Percentiles rank a stretch among this genome's conserved stretches.
Evolutionary conservation across 2,113 vertebrate species (phyloP).

Genomic region (Hyla sarda): DNA sequence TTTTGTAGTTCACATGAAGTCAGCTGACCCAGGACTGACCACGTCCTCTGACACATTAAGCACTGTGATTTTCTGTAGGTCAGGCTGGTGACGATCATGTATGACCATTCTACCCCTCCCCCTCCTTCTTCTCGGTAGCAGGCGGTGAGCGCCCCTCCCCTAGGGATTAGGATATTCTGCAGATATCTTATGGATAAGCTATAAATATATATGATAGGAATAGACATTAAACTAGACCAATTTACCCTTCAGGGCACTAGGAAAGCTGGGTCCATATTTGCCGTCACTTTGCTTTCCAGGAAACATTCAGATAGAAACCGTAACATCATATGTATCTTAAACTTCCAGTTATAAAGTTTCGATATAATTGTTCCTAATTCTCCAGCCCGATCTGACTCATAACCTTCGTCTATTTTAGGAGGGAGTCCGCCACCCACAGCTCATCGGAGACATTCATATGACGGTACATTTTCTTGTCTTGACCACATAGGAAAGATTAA

Average conservation of each 20-base stretch:
- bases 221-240: neutral
- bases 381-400: slow-evolving; percentile 7
- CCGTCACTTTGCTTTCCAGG: neutral
- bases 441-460: slow-evolving; percentile 10
- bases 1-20: no score
- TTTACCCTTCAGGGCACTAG: neutral
- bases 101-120: no score
- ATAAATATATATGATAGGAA: no score
- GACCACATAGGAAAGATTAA: slow-evolving; percentile 5
- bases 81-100: no score
- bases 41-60: no score
- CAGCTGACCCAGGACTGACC: no score
- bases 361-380: neutral
- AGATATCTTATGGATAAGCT: no score
- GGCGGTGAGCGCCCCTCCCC: no score
- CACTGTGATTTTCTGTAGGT: no score
- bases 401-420: neutral
- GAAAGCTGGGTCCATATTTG: neutral
- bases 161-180: no score
- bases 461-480: neutral
- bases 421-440: neutral
- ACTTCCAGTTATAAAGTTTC: neutral
- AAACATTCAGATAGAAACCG: neutral
- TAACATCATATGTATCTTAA: neutral
- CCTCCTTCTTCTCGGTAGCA: no score